Percentiles rank a stretch among this genome's conserved stretches.
Conservation (phyloP, 2,888 invertebrate genomes). For the Notodonta ziczac region DNA sequence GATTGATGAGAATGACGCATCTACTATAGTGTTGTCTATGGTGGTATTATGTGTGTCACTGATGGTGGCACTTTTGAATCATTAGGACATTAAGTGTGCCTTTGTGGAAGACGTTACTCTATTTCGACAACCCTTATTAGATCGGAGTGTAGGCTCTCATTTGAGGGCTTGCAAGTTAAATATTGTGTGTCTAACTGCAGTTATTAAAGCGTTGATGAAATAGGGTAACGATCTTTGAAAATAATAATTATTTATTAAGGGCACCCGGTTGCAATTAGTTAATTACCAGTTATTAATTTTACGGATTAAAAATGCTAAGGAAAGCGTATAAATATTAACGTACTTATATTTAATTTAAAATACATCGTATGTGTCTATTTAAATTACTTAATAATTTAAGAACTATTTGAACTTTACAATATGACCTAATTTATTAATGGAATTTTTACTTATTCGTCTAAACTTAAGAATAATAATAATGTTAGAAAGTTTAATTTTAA, state of each 20-base stretch:
- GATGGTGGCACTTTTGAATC: slow-evolving; percentile 56
- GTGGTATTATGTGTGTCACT: slow-evolving; percentile 55
- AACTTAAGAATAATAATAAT: too few species aligned
- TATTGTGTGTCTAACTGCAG: too few species aligned
- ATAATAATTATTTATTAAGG: neutral
- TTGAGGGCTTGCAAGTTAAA: too few species aligned
- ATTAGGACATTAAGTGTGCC: neutral
- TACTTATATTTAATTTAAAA: neutral
- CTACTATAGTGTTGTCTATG: slow-evolving; percentile 57
- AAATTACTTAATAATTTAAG: neutral
- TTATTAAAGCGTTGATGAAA: neutral
- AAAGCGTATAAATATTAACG: neutral
- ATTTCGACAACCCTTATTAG: slow-evolving; percentile 4
- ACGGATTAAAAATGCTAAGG: too few species aligned
- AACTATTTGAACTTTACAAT: slow-evolving; percentile 30
- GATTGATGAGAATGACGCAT: slow-evolving; percentile 73
- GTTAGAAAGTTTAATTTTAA: neutral
- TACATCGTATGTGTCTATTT: too few species aligned
- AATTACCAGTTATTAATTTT: neutral
- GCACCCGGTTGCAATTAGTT: neutral
- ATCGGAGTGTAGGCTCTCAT: neutral
- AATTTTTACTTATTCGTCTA: too few species aligned
- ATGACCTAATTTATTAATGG: slow-evolving; percentile 13
- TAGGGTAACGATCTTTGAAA: neutral
- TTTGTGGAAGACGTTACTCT: slow-evolving; percentile 6